Evolutionary conservation across 2,888 invertebrate genomes (phyloP).

Genomic region (Andrena minutula): DNA sequence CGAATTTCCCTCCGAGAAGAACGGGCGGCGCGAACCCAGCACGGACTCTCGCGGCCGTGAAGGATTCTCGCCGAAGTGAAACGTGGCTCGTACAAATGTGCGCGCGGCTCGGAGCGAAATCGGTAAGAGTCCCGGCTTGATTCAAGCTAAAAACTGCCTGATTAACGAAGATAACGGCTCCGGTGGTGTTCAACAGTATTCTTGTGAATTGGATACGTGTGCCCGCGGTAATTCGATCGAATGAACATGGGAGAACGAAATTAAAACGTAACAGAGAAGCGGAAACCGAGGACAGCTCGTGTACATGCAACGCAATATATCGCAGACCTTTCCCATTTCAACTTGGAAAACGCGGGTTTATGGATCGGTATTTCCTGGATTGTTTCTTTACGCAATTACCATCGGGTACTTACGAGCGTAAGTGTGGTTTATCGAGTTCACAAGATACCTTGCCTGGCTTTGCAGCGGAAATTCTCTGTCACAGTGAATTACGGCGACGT

Average conservation of each 20-base stretch:
- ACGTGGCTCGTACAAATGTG: neutral
- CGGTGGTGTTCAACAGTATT: conserved; percentile 3
- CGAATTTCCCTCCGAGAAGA: no score
- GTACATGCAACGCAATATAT: conserved; percentile 54
- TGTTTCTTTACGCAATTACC: neutral
- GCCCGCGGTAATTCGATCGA: conserved; percentile 11
- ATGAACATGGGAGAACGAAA: conserved; percentile 15
- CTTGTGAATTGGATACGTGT: conserved; percentile 6
- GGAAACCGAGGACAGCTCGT: conserved; percentile 53
- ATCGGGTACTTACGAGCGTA: neutral
- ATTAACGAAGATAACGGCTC: conserved; percentile 4
- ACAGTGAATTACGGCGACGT: neutral
- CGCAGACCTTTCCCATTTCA: neutral
- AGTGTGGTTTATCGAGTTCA: neutral
- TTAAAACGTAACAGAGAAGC: conserved; percentile 36
- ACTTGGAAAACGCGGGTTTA: no score
- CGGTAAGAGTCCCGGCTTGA: neutral
- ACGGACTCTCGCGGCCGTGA: neutral
- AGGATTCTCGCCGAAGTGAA: neutral
- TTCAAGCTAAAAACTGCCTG: conserved; percentile 46
- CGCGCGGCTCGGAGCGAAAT: neutral
- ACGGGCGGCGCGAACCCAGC: no score
- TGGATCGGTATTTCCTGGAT: no score
- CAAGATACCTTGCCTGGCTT: neutral
- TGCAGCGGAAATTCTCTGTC: neutral